Evolutionary conservation across 1,140 invertebrate species (phyloP), one percentile per base, ranked within the genome.

Genomic region (Caenorhabditis briggsae): DNA sequence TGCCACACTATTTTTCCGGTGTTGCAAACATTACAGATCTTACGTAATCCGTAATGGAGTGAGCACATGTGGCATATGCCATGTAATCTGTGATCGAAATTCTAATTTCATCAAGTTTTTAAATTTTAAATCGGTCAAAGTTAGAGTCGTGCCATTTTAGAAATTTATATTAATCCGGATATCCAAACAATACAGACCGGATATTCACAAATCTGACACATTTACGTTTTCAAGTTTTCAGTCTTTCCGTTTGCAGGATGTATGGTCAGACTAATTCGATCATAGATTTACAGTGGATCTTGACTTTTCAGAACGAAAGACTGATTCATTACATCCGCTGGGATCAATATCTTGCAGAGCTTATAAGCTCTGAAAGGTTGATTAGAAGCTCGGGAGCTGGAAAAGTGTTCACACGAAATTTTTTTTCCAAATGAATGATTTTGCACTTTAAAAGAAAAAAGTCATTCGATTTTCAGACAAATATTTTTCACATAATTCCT

Each of bases 181-280:
- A 16, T 43, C 33, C 33, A 33, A 33, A 33, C 33, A 33, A 33
- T 33, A 33, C 23, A 7, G 14, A 70, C 64, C 64, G 64, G 64
- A 70, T 70, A 70, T 46, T 70, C 64, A 70, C 41, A 25, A n/a
- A 12, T 53, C 16, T 70, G 64, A 70, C 64, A 70, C 64, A 70
- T 70, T 9, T 46, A 70, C 11, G 33, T 70, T 25, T 25, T 25
- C 7, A 61, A 53, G 50, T 33, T 25, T 20, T 7, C 20, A 61
- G 59, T 61, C 14, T 25, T 20, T 7, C 20, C 23, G 59, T 61
- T 61, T 61, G 59, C 20, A 25, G 18, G 25, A 11, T n/a, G n/a
- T n/a, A 70, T 46, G 64, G 64, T 70, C 41, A n/a, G 8, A 16
- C 2, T 70, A 70, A 70, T 70, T 70, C 64, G 64, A 70, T 70